These are phyloP conservation scores for Poecilia latipinna DNA, from an alignment of 2,113 vertebrate species.

Conservation along the genomic window DNA sequence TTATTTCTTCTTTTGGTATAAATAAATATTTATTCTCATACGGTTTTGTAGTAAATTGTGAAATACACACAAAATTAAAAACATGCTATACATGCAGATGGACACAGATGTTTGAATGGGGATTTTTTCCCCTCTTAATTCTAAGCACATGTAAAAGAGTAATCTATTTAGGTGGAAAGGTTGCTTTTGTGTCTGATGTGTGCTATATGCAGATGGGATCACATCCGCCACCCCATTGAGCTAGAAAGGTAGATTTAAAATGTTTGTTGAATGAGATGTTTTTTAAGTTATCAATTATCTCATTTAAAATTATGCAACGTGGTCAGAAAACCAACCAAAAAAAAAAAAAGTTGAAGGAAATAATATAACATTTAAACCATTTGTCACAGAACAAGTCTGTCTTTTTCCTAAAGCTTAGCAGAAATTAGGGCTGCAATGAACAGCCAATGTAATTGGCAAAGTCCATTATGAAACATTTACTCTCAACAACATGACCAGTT, in stretches of 20 bases:
- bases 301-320: background rate
- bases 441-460: too few species aligned
- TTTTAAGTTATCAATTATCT: background rate
- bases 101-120: background rate
- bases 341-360: background rate
- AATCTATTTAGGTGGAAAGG: background rate
- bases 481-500: too few species aligned
- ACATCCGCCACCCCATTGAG: background rate
- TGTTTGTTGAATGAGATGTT: background rate
- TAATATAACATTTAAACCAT: too few species aligned
- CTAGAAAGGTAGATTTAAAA: background rate
- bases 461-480: too few species aligned
- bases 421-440: too few species aligned
- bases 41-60: background rate
- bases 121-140: background rate
- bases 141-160: background rate
- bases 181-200: background rate
- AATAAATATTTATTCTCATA: background rate
- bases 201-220: background rate
- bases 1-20: slow-evolving; percentile 10
- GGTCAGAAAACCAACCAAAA: background rate
- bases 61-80: background rate
- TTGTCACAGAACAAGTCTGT: background rate
- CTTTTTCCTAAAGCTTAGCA: too few species aligned
- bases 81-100: background rate